These are phyloP conservation scores for Eupithecia exiguata DNA, from an alignment of 2,888 invertebrate species.

Conservation along the genomic window DNA sequence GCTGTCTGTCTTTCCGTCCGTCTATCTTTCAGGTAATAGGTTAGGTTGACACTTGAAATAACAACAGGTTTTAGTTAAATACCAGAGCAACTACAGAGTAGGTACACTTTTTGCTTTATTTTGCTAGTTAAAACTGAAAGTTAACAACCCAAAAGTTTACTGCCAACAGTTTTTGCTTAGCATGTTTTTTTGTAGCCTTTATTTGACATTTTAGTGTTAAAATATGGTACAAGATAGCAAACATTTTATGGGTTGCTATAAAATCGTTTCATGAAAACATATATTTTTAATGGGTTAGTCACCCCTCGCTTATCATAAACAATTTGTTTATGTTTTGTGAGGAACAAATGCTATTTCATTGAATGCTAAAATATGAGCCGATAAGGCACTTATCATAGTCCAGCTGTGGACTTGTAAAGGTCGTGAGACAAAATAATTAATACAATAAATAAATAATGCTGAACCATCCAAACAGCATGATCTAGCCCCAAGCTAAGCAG, in stretches of 20 bases:
- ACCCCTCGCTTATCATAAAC: not conserved
- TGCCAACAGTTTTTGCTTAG: not conserved
- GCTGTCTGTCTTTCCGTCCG: not conserved
- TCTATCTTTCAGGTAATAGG: not conserved
- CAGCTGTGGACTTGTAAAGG: not conserved
- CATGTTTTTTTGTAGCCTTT: not conserved
- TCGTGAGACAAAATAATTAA: not conserved
- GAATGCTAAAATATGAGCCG: not conserved
- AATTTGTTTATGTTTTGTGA: not conserved
- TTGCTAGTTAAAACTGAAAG: not conserved
- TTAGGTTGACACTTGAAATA: not conserved
- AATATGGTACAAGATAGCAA: conserved; percentile 9
- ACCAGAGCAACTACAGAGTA: not conserved
- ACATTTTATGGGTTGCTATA: conserved; percentile 10
- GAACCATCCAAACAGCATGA: no score
- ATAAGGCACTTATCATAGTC: not conserved
- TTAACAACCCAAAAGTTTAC: not conserved
- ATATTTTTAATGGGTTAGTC: not conserved
- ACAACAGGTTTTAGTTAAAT: not conserved
- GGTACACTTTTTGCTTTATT: not conserved
- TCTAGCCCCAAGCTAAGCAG: no score
- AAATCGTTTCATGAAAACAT: not conserved
- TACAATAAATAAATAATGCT: no score
- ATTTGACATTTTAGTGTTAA: conserved; percentile 12
- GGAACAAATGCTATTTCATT: conserved; percentile 1